Base-by-base conservation (phyloP, 1,140 invertebrate genomes). In the Aphaenogaster ashmeadi region DNA sequence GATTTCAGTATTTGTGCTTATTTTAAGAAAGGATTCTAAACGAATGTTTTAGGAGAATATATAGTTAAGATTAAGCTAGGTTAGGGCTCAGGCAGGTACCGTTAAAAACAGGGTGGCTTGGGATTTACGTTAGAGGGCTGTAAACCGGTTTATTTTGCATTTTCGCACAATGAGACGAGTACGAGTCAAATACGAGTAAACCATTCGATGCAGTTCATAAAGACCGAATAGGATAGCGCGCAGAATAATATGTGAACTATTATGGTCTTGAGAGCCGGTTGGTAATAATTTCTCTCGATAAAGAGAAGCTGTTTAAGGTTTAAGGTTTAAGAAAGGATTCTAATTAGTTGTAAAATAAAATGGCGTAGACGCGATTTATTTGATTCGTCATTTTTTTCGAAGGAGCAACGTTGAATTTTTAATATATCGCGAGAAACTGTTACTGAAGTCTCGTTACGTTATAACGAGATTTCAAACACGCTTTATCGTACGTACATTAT, bases 1-100 rank as follows among this genome's bases (percentile, higher is more conserved):
- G 27, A 27, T 27, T 27, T 27, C 27, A 27, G 27, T 27, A 27
- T 27, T 58, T 58, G 13, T 21, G 11, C 21, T 38, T 13, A n/a
- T 47, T 33, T 44, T 33, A 33, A 33, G 4, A 78, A n/a, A 13
- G 2, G 2, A 18, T 44, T 69, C 21, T 33, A 18, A 67, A 67
- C n/a, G 8, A 47, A 38, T 64, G 5, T 52, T 66, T 38, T 38
- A 18, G 7, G 33, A 15, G 15, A 7, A 3, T 11, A 66, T 50
- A 3, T 54, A 80, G 36, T 67, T 67, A 54, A 67, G 60, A 80
- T 80, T 80, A 80, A 27, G 64, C 38, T 71, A 81, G 78, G 47
- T 71, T 56, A 81, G 13, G 64, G 36, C 56, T 47, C 11, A 27
- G n/a, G 15, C 44, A 52, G 36, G 78, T 71, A 52, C 21, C n/a